Evolutionary conservation across 2,113 vertebrate species (phyloP).

Genomic region (Elanus axillaris): DNA sequence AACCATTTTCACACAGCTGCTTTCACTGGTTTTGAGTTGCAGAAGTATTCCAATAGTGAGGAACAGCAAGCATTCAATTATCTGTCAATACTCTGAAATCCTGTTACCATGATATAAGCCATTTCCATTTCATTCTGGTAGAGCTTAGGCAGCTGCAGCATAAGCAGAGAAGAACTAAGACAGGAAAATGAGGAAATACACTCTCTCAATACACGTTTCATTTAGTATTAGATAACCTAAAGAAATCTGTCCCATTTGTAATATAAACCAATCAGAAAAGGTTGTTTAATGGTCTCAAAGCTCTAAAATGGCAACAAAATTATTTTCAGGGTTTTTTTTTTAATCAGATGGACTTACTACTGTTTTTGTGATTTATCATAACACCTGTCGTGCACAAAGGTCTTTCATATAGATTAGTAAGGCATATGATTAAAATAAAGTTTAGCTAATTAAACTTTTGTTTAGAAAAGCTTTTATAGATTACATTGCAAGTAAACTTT

Average conservation of each 20-base stretch:
- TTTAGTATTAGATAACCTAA: background rate
- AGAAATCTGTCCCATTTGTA: background rate
- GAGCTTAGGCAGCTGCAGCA: background rate
- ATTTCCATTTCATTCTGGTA: background rate
- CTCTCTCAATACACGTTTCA: background rate
- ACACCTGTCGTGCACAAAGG: background rate
- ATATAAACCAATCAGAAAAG: background rate
- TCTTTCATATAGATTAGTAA: background rate
- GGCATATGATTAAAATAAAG: background rate
- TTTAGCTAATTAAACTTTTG: background rate
- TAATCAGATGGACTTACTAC: background rate
- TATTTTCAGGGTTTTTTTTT: background rate
- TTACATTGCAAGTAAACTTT: background rate
- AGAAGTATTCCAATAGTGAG: background rate
- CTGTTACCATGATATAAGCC: fast-evolving
- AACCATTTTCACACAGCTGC: background rate
- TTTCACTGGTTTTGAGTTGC: background rate
- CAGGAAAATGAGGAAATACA: background rate
- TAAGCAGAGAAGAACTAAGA: background rate
- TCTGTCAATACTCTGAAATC: background rate
- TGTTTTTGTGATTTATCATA: background rate
- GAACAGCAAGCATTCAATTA: background rate
- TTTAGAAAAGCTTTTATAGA: background rate
- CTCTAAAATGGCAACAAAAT: background rate
- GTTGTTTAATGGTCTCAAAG: background rate